These are phyloP conservation scores for Drosophila erecta DNA, from an alignment of 1,140 invertebrate species.

Conservation along the genomic window DNA sequence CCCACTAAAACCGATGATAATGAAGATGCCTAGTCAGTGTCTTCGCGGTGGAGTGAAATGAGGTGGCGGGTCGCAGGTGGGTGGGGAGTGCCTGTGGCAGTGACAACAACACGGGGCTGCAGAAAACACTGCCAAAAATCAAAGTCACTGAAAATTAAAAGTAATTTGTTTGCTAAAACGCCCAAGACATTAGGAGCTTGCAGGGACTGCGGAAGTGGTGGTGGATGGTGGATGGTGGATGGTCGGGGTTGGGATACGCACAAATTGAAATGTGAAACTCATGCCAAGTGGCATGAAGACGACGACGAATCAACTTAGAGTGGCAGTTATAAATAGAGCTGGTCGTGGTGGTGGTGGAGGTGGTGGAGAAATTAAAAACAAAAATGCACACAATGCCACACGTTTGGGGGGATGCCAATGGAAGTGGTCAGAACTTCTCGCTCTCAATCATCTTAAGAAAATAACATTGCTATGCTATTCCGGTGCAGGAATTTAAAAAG, in stretches of 20 bases:
- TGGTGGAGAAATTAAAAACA: constrained; percentile 11
- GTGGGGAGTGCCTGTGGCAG: constrained; percentile 21
- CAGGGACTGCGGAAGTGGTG: not conserved
- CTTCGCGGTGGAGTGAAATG: not conserved
- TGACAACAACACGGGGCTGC: constrained; percentile 20
- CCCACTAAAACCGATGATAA: constrained; percentile 59
- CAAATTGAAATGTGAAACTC: constrained; percentile 78
- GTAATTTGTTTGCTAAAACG: constrained; percentile 82
- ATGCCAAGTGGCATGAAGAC: constrained; percentile 62
- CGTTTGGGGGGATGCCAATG: not conserved
- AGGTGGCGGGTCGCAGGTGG: not conserved
- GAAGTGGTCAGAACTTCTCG: not conserved
- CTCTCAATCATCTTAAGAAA: not conserved
- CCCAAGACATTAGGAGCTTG: constrained; percentile 62
- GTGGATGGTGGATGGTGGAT: too few species aligned
- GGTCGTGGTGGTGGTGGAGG: constrained; percentile 12
- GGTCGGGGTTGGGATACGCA: constrained; percentile 3
- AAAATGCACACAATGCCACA: constrained; percentile 14
- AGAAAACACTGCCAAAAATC: constrained; percentile 60
- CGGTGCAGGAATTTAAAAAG: not conserved
- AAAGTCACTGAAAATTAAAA: constrained; percentile 83
- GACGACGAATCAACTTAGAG: constrained; percentile 37
- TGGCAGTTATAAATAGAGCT: constrained; percentile 74
- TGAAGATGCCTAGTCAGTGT: constrained; percentile 77
- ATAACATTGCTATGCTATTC: too few species aligned